Evolutionary conservation across 2,113 vertebrate species (phyloP).

Genomic region (Lasiurus borealis): DNA sequence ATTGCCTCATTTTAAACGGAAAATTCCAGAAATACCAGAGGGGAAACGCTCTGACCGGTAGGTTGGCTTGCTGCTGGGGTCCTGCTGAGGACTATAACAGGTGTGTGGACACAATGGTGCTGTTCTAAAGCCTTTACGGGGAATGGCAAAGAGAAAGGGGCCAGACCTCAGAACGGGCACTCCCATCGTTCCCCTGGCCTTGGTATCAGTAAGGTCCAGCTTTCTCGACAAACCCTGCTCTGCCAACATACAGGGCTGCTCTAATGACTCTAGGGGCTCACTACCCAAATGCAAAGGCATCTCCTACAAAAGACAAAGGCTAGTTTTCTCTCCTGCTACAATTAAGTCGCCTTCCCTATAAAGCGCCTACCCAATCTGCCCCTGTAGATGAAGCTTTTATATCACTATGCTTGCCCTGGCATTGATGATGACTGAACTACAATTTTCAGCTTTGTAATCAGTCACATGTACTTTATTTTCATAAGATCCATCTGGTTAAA

Average conservation of each 20-base stretch:
- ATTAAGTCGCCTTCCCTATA: neutral
- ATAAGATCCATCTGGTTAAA: neutral
- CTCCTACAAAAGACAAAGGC: neutral
- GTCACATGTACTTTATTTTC: neutral
- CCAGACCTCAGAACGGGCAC: neutral
- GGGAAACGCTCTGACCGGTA: too few species aligned
- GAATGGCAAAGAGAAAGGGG: neutral
- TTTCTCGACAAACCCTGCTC: constrained; percentile 13
- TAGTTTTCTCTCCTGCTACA: neutral
- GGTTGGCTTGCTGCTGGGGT: too few species aligned
- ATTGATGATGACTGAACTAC: neutral
- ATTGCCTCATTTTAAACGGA: too few species aligned
- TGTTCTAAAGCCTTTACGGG: neutral
- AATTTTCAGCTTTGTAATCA: neutral
- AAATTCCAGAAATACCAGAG: too few species aligned
- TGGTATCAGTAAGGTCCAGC: neutral
- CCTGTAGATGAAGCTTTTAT: neutral
- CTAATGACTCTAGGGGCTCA: neutral
- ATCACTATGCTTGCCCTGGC: neutral
- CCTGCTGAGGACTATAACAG: neutral
- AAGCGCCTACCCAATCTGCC: neutral
- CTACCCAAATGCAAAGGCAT: neutral
- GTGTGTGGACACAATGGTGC: neutral
- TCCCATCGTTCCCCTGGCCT: neutral
- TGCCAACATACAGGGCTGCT: neutral